These are phyloP conservation scores for Unio delphinus DNA, from an alignment of 2,888 invertebrate species.

Conservation along the genomic window DNA sequence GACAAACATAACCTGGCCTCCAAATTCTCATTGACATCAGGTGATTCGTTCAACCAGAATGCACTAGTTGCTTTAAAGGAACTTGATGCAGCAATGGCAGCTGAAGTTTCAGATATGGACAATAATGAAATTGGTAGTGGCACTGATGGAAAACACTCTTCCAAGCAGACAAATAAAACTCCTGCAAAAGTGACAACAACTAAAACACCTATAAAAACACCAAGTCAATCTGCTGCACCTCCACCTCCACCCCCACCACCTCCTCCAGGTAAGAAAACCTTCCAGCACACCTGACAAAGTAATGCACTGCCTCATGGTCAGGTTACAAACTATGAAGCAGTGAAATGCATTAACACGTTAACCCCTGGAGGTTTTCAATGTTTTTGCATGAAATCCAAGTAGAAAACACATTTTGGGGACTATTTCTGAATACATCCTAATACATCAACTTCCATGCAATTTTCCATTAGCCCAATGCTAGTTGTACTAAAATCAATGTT, in stretches of 20 bases:
- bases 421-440: no score
- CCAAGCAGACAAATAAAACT: not conserved
- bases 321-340: not conserved
- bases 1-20: no score
- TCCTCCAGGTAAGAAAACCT: conserved; percentile 15
- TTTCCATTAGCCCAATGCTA: no score
- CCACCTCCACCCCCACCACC: conserved; percentile 43
- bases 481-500: no score
- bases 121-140: conserved; percentile 6
- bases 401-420: no score
- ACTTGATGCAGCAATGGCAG: conserved; percentile 66
- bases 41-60: conserved; percentile 55
- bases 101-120: conserved; percentile 50
- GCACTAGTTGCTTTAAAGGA: conserved; percentile 63
- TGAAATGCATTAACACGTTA: no score
- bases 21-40: conserved; percentile 7
- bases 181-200: conserved; percentile 7
- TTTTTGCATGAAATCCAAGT: no score
- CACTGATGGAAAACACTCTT: conserved; percentile 9
- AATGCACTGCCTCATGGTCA: not conserved
- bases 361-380: no score
- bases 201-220: conserved; percentile 10
- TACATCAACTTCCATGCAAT: no score
- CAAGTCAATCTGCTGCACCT: conserved; percentile 27
- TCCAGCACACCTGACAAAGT: not conserved